phyloP scores from a whole-genome alignment of 2,113 vertebrate species.

The Cnemophilus loriae region DNA sequence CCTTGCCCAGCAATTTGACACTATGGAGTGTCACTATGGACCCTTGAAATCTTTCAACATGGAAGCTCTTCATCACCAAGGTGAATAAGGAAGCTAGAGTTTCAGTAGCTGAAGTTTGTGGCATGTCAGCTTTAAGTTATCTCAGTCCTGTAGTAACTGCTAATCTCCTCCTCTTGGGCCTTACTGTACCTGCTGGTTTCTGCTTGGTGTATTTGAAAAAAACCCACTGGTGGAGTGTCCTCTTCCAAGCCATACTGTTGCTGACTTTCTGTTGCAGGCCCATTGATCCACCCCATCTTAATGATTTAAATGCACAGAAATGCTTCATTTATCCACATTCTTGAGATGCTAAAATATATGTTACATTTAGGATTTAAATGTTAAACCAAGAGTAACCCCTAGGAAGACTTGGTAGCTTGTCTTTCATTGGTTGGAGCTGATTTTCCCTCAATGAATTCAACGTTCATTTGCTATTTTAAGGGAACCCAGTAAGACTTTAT shows the following conservation, averaged over 20 bases:
- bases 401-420: background rate
- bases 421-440: background rate
- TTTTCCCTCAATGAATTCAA: background rate
- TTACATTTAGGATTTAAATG: background rate
- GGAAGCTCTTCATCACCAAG: background rate
- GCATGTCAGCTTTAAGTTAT: background rate
- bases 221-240: background rate
- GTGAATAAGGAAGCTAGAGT: background rate
- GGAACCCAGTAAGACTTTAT: background rate
- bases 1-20: background rate
- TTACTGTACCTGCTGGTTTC: background rate
- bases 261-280: background rate
- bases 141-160: background rate
- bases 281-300: too few relatives aligned
- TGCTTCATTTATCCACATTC: background rate
- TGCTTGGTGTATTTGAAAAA: background rate
- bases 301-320: background rate
- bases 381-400: background rate
- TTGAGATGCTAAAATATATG: background rate
- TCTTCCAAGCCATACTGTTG: background rate
- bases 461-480: slow-evolving; percentile 27
- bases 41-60: background rate
- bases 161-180: background rate
- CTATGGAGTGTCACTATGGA: background rate
- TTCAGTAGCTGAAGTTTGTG: background rate